A percentile compares a stretch with the other conserved stretches of the same genome.
Evolutionary conservation across 2,113 vertebrate genomes (phyloP).

Genomic region (Cephalopterus ornatus): DNA sequence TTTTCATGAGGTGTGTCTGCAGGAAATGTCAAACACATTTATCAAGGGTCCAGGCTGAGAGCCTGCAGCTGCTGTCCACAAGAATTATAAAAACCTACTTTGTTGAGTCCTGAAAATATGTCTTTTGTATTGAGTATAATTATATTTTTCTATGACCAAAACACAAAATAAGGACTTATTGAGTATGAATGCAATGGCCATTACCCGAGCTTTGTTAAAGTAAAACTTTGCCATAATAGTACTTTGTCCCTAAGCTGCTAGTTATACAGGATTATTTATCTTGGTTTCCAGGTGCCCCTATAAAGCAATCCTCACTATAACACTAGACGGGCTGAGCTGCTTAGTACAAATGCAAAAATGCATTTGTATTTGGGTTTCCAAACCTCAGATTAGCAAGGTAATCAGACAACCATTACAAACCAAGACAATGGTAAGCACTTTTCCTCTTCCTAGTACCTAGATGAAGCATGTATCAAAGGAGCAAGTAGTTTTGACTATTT

Average conservation of each 20-base stretch:
- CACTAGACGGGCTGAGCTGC: neutral
- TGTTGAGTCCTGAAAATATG: neutral
- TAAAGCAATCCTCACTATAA: neutral
- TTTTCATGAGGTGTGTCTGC: slow-evolving; percentile 31
- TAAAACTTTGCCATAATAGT: neutral
- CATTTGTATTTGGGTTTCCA: slow-evolving; percentile 9
- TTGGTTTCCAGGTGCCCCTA: neutral
- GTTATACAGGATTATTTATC: neutral
- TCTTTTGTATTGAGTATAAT: neutral
- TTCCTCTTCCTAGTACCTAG: neutral
- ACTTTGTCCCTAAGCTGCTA: neutral
- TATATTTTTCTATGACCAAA: slow-evolving; percentile 19
- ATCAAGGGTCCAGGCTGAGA: slow-evolving; percentile 44
- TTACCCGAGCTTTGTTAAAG: neutral
- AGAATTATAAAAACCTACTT: slow-evolving; percentile 13
- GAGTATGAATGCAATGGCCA: neutral
- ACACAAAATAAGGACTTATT: neutral
- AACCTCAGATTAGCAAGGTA: neutral
- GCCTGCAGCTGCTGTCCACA: slow-evolving; percentile 53
- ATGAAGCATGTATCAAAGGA: neutral
- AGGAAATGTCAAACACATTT: slow-evolving; percentile 71
- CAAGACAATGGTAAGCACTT: neutral
- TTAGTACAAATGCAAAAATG: neutral
- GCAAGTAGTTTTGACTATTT: neutral
- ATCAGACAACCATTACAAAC: neutral